phyloP scores from a whole-genome alignment of 2,113 vertebrate species.

The Malurus alboscapulatus region DNA sequence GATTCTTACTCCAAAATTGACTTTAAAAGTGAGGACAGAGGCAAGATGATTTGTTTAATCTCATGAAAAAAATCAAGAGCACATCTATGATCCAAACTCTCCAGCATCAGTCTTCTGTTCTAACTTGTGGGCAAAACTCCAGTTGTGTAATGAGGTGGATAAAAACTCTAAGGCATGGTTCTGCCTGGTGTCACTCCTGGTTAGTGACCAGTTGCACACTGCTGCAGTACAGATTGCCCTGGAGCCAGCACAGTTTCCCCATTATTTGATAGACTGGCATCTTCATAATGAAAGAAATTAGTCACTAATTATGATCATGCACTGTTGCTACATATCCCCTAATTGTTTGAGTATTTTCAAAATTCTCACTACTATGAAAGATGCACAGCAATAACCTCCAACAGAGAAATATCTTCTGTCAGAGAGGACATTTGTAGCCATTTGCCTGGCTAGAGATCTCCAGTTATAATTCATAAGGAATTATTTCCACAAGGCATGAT shows the following conservation, averaged over 20 bases:
- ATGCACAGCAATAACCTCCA: neutral
- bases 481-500: neutral
- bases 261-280: neutral
- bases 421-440: neutral
- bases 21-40: neutral
- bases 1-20: neutral
- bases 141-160: conserved; percentile 35
- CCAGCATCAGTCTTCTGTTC: neutral
- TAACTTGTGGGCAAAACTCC: conserved; percentile 28
- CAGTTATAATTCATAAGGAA: neutral
- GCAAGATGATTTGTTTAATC: neutral
- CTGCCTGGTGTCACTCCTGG: conserved; percentile 33
- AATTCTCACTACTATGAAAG: neutral
- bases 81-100: neutral
- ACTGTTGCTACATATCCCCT: neutral
- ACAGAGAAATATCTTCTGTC: neutral
- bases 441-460: neutral
- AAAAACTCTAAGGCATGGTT: conserved; percentile 3
- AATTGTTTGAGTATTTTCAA: neutral
- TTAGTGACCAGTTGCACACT: conserved; percentile 12
- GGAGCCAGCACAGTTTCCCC: neutral
- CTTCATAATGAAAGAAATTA: neutral
- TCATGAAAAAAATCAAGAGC: neutral
- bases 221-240: neutral
- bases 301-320: neutral